phyloP scores from a whole-genome alignment of 1,140 invertebrate species.

The Leptonema lineaticorne region DNA sequence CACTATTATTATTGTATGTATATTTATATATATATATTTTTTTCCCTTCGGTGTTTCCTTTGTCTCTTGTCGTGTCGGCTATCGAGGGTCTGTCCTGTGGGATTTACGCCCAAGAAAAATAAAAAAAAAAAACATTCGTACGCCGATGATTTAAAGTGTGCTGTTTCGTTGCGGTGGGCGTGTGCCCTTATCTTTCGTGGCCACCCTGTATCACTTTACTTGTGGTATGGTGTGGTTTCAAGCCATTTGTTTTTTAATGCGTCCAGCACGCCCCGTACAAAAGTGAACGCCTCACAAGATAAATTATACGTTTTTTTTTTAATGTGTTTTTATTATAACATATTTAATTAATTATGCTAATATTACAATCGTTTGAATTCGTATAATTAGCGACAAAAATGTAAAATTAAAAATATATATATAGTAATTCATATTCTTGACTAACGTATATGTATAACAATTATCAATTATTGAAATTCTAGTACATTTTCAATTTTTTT shows the following conservation, averaged over 20 bases:
- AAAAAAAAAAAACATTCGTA: conserved; percentile 30
- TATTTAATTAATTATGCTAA: too few relatives aligned
- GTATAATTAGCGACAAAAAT: too few relatives aligned
- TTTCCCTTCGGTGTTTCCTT: not conserved
- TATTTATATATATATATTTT: too few relatives aligned
- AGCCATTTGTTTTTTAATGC: conserved; percentile 28
- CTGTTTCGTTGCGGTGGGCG: conserved; percentile 16
- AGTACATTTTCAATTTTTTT: too few relatives aligned
- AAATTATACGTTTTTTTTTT: conserved; percentile 5
- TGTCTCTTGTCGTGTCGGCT: conserved; percentile 14
- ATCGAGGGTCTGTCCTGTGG: conserved; percentile 18
- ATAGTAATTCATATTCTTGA: too few relatives aligned
- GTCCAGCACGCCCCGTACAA: conserved; percentile 9
- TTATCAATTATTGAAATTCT: too few relatives aligned
- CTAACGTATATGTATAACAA: too few relatives aligned
- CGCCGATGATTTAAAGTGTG: conserved; percentile 31
- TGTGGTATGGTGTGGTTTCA: conserved; percentile 25
- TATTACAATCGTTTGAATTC: too few relatives aligned
- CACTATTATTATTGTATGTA: too few relatives aligned
- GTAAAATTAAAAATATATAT: too few relatives aligned
- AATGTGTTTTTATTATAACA: not conserved
- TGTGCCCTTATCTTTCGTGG: conserved; percentile 25
- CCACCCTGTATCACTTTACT: conserved; percentile 27
- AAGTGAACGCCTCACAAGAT: conserved; percentile 18
- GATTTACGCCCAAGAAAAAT: conserved; percentile 31